Conservation (phyloP, 2,113 vertebrate species). For the Phaethornis superciliosus region DNA sequence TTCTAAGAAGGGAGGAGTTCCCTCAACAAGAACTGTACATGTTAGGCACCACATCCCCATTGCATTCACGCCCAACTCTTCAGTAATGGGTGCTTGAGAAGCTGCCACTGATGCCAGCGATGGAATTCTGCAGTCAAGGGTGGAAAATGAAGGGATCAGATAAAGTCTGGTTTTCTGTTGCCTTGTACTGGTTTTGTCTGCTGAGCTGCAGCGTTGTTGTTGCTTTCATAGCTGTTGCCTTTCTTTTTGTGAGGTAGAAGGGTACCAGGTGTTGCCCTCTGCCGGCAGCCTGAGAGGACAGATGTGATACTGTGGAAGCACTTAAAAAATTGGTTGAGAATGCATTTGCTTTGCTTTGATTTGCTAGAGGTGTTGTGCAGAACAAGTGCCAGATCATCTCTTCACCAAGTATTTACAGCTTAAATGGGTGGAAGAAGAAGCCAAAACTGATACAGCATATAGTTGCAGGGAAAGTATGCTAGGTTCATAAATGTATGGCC, state of each 20-base stretch:
- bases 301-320: not conserved
- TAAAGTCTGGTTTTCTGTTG: not conserved
- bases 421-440: not conserved
- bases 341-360: not conserved
- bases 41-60: accelerated
- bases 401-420: accelerated
- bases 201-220: not conserved
- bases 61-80: not conserved
- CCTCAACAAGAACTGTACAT: not conserved
- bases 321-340: not conserved
- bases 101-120: not conserved
- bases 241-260: not conserved
- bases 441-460: not conserved
- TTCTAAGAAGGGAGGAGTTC: not conserved
- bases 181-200: not conserved
- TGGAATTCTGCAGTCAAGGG: not conserved
- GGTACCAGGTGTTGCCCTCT: accelerated
- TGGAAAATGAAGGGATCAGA: not conserved
- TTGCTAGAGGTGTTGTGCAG: not conserved
- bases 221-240: not conserved
- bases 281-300: not conserved
- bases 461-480: not conserved
- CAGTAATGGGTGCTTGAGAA: not conserved
- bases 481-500: not conserved
- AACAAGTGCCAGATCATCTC: not conserved